Base-by-base conservation (phyloP, 30 jellyfish, hydroid and myxozoan genomes). In the Chironex yamaguchii region DNA sequence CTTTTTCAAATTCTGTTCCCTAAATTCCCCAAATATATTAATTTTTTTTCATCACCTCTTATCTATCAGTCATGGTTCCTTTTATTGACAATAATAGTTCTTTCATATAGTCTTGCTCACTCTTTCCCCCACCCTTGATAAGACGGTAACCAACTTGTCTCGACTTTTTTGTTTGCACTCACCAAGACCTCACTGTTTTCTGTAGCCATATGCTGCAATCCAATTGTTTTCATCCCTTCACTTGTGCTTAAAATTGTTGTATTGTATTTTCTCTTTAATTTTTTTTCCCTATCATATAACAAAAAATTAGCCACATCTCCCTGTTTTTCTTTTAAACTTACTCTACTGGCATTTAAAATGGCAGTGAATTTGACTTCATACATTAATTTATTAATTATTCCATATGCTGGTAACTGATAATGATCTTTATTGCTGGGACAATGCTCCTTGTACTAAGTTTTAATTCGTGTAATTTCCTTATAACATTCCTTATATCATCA, bases 61-160 rank as follows among this genome's bases (percentile, higher is more conserved):
- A 74, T 4, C 81, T 49, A 51, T 49, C 53, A 30, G 77, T 48
- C 87, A 74, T 48, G 28, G 82, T 74, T 32, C 87, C 49, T 42
- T 74, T 74, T 0, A 48, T 36, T 2, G 82, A 14, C 52, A 74
- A 51, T 12, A 74, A 32, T 0, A 70, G 0, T 20, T 70, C 87
- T 74, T 74, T 74, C 87, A 74, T 36, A 29, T 74, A 74, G 22
- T 51, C 36, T 2, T 64, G 23, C 52, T 36, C n/a, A 12, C 35
- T 50, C 36, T 74, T 29, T 74, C 36, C 26, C 87, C 77, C 31
- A 74, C 22, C 52, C 53, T 74, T 29, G 52, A 29, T 76, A 48
- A 14, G 0, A 67, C 0, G 17, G 30, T 35, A 13, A 62, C 53
- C 33, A 67, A 67, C 62, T 67, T 67, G 24, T 32, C 74, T 67